Conservation (phyloP, 2,888 invertebrate genomes). For the Caenorhabditis uteleia region DNA sequence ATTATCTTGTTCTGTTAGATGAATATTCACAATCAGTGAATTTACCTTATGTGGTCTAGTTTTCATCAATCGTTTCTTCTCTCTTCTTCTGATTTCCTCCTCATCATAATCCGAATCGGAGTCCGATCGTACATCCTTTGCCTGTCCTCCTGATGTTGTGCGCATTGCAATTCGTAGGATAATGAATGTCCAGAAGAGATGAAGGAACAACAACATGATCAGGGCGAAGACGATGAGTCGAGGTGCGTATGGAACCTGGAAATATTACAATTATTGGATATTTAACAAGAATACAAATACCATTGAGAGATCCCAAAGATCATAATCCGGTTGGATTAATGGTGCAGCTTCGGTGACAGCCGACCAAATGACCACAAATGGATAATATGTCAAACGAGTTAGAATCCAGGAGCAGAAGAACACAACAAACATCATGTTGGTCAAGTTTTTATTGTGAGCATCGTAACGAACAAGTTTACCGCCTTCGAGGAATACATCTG, state of each 20-base stretch:
- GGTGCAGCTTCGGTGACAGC: constrained; percentile 59
- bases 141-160: constrained; percentile 38
- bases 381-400: constrained; percentile 62
- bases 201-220: constrained; percentile 54
- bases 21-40: not conserved
- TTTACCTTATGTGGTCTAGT: constrained; percentile 23
- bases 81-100: constrained; percentile 33
- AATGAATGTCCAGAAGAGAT: constrained; percentile 66
- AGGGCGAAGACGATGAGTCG: constrained; percentile 59
- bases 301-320: constrained; percentile 43
- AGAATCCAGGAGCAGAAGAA: constrained; percentile 63
- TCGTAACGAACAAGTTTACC: constrained; percentile 64
- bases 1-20: no score
- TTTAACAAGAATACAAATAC: constrained; percentile 10
- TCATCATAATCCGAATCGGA: constrained; percentile 49
- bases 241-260: constrained; percentile 59
- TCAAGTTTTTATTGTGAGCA: constrained; percentile 41
- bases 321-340: constrained; percentile 64
- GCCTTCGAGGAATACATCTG: constrained; percentile 72
- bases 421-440: constrained; percentile 57
- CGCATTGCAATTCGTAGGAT: constrained; percentile 48
- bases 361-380: constrained; percentile 60
- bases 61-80: constrained; percentile 24
- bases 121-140: constrained; percentile 43
- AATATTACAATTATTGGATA: not conserved